Base-by-base conservation (phyloP, 2,888 invertebrate species). In the Cryptus armator region DNA sequence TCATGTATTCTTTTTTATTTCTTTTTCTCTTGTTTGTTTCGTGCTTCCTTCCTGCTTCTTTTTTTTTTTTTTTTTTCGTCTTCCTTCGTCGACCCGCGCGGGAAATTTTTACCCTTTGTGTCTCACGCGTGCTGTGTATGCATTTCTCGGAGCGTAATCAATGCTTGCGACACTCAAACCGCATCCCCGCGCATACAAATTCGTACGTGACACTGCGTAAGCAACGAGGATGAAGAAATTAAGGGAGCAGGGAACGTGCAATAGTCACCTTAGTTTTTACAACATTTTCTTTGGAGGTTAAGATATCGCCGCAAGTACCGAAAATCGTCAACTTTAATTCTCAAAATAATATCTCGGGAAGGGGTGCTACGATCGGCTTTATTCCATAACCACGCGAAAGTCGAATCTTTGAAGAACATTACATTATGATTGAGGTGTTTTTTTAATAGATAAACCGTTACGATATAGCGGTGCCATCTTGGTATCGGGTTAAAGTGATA, bases 101-200 rank as follows among this genome's bases (percentile, higher is more conserved):
- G 9, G 24, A 46, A 59, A 67, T 44, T 48, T 68, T 64, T 59
- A 9, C 67, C 46, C 77, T 77, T 76, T 71, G 67, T 78, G 59
- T 72, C 72, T 46, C 46, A 51, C 46, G 56, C 74, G 72, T 72
- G 59, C 51, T 24, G 67, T 53, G 51, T 37, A 53, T 56, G 46
- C n/a, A 16, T 29, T 62, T 29, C 24, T n/a, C 32, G 32, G 29
- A 7, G 48, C 46, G 64, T 64, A 64, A 62, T 71, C 79, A 71
- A 79, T 79, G 48, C 64, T 43, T 24, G 64, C 43, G 64, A 71
- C 59, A 19, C 51, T 37, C 68, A 9, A 56, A 24, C 7, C 16
- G 16, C 19, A 9, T 53, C 53, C 12, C 51, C 37, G 53, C 51
- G 56, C 16, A 29, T 48, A 48, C 48, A 48, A 12, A 48, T 48